Conservation (phyloP, 2,888 invertebrate genomes). For the Scaptomyza cyrtandrae region DNA sequence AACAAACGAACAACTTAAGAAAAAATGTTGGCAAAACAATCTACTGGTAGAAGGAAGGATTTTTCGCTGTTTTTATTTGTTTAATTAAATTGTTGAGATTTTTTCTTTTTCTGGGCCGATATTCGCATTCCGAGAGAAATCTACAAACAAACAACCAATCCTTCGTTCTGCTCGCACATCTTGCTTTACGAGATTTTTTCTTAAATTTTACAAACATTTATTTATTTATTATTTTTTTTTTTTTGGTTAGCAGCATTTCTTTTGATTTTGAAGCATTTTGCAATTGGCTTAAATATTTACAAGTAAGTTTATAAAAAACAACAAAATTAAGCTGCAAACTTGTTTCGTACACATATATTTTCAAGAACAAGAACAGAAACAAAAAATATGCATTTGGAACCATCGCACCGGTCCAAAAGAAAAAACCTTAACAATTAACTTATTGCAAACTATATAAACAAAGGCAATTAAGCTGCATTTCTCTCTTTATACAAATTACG, state of each 20-base stretch:
- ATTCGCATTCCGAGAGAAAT: conserved; percentile 69
- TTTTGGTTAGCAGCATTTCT: conserved; percentile 38
- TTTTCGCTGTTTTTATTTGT: conserved; percentile 57
- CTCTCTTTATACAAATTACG: no score
- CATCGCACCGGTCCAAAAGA: conserved; percentile 85
- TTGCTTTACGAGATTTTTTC: conserved; percentile 43
- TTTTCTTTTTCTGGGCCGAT: conserved; percentile 85
- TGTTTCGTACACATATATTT: conserved; percentile 17
- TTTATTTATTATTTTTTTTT: no score
- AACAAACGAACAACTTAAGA: conserved; percentile 73
- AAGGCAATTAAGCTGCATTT: no score
- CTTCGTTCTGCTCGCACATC: conserved; percentile 74
- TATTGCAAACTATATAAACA: conserved; percentile 54
- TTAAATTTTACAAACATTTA: conserved; percentile 57
- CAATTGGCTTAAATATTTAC: conserved; percentile 64
- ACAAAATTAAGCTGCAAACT: conserved; percentile 49
- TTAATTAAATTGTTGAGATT: conserved; percentile 83
- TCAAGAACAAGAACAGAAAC: conserved; percentile 28
- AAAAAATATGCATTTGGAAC: conserved; percentile 80
- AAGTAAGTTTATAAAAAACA: conserved; percentile 19
- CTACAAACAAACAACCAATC: conserved; percentile 76
- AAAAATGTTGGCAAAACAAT: conserved; percentile 68
- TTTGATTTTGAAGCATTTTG: conserved; percentile 65
- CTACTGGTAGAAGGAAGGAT: conserved; percentile 81
- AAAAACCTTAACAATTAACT: conserved; percentile 85